Percentiles rank a stretch among this genome's conserved stretches.
Evolutionary conservation across 64 coral and sea anemone genomes (phyloP).

Genomic region (Dendronephthya gigantea): DNA sequence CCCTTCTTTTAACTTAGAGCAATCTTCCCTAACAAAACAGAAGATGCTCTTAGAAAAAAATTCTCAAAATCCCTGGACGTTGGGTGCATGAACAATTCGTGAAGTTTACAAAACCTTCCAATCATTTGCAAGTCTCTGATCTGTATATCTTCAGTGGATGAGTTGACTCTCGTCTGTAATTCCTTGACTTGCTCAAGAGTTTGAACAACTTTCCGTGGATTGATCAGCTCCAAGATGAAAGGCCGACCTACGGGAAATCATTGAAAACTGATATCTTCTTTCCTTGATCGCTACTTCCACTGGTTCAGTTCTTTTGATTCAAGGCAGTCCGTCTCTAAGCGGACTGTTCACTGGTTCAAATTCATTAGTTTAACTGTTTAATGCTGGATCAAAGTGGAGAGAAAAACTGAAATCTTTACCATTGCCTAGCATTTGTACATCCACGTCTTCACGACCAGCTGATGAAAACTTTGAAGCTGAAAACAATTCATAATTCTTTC

Average conservation of each 20-base stretch:
- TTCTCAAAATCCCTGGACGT: not conserved
- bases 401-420: conserved; percentile 36
- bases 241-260: conserved; percentile 34
- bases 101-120: conserved; percentile 21
- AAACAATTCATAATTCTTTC: not conserved
- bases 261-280: no score
- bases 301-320: no score
- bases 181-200: conserved; percentile 25
- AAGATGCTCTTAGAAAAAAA: not conserved
- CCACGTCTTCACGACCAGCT: conserved; percentile 82
- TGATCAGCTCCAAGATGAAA: conserved; percentile 52
- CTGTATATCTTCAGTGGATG: conserved; percentile 29
- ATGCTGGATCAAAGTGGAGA: not conserved
- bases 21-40: conserved; percentile 46
- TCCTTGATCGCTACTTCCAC: no score
- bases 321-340: no score
- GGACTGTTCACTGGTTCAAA: no score
- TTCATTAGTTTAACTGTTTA: no score
- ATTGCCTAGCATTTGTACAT: conserved; percentile 79
- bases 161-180: conserved; percentile 43
- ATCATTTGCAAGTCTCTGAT: conserved; percentile 47
- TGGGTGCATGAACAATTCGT: not conserved
- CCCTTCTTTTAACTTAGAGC: conserved; percentile 60
- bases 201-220: conserved; percentile 30
- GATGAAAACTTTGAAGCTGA: conserved; percentile 67